Base-by-base conservation (phyloP, 2,888 invertebrate species). In the Tetranychus truncatus region DNA sequence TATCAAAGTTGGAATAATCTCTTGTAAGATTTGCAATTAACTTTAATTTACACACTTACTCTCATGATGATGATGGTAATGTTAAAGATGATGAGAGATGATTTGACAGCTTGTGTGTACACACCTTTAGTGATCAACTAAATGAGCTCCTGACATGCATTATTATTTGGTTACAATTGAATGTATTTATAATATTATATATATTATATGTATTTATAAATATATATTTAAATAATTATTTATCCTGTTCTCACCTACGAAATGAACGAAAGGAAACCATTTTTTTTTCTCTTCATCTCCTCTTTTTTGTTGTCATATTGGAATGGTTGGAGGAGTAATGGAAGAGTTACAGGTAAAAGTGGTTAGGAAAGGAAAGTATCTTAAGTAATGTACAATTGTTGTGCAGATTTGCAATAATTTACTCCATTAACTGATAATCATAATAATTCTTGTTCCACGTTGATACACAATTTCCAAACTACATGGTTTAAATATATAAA, bases 181-280 rank as follows among this genome's bases (percentile, higher is more conserved):
- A 55, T 55, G 15, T 55, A 55, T 55, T 55, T 55, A 55, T 55
- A 34, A 34, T 34, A 34, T 34, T 34, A 55, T 55, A 55, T 55
- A 55, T 15, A 55, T 55, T 9, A 55, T 15, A 55, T 55, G 55
- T 55, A 34, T 34, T 34, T 34, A 55, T 55, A 55, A 55, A 55
- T 55, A 55, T 55, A 55, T 55, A 55, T 55, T 55, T 55, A 15
- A 55, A 55, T 55, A 55, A 55, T 55, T 55, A 15, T 55, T 55
- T 55, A 55, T 55, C 55, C 55, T 55, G 55, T 55, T 55, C 55
- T 55, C 21, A 69, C 69, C 69, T 20, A 24, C 69, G 24, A 69
- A 66, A 24, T 24, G 69, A 69, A n/a, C 21, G 72, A 72, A 20
- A 34, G 72, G 45, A 72, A 69, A 69, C 69, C 20, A 67, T 2